A percentile compares a stretch with the other conserved stretches of the same genome.
Conservation (phyloP, 2,113 vertebrate genomes). For the Ctenodactylus gundi region DNA sequence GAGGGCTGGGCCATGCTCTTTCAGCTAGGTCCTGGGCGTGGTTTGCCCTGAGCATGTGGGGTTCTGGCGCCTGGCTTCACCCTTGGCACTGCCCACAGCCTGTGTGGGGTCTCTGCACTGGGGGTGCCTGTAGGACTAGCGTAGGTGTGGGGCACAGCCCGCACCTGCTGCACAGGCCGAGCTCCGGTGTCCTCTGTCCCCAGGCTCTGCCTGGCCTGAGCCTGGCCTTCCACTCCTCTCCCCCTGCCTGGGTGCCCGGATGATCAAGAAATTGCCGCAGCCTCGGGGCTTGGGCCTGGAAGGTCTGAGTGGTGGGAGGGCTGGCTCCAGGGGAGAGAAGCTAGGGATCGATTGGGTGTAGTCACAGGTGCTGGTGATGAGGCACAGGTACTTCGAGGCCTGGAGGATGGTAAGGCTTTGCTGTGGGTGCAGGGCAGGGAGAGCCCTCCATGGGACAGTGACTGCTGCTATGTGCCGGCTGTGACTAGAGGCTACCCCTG, state of each 20-base stretch:
- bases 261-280: neutral
- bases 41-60: neutral
- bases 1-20: neutral
- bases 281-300: neutral
- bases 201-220: neutral
- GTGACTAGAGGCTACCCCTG: neutral
- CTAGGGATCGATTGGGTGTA: too few species aligned
- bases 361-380: too few species aligned
- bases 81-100: neutral
- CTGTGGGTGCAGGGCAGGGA: fast-evolving
- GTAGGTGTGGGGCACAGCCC: fast-evolving
- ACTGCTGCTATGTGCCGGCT: neutral
- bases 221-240: neutral
- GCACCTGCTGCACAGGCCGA: neutral
- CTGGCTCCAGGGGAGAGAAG: too few species aligned
- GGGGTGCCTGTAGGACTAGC: neutral
- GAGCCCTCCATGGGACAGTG: neutral
- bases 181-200: neutral
- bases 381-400: neutral
- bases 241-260: neutral
- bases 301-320: neutral
- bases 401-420: neutral
- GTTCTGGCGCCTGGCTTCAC: neutral
- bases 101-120: neutral
- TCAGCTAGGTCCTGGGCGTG: neutral